Percentiles rank a stretch among this genome's conserved stretches.
Evolutionary conservation across 1,140 invertebrate genomes (phyloP).

Genomic region (Dufourea novaeangliae): DNA sequence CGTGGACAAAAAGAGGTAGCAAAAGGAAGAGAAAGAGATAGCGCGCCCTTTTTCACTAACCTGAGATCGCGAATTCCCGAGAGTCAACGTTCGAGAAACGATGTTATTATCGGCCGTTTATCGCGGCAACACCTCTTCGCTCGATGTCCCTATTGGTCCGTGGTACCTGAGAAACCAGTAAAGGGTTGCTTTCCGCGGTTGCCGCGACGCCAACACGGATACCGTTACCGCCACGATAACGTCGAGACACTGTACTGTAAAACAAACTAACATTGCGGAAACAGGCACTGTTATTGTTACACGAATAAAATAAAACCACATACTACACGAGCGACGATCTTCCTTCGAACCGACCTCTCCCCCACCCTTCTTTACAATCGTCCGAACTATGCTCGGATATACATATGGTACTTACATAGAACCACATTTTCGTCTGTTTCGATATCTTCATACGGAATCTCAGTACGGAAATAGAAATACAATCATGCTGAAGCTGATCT

Average conservation of each 20-base stretch:
- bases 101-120: not conserved
- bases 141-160: not conserved
- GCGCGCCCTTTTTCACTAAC: not conserved
- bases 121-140: not conserved
- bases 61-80: not conserved
- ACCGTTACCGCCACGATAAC: not conserved
- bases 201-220: not conserved
- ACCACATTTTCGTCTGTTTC: too few relatives aligned
- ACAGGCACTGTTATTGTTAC: constrained; percentile 65
- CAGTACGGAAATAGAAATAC: too few relatives aligned
- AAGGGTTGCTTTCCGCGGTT: constrained; percentile 13
- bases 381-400: too few relatives aligned
- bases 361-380: not conserved
- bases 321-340: constrained; percentile 24
- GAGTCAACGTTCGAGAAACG: not conserved
- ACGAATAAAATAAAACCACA: constrained; percentile 63
- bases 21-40: not conserved
- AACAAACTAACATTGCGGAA: constrained; percentile 42
- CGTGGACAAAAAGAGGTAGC: not conserved
- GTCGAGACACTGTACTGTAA: constrained; percentile 30
- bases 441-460: too few relatives aligned
- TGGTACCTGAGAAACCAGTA: constrained; percentile 15
- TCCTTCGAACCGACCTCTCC: not conserved
- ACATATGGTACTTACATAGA: too few relatives aligned
- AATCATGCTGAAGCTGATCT: too few relatives aligned